Evolutionary conservation across 2,888 invertebrate species (phyloP).

Genomic region (Agonopterix heracliana): DNA sequence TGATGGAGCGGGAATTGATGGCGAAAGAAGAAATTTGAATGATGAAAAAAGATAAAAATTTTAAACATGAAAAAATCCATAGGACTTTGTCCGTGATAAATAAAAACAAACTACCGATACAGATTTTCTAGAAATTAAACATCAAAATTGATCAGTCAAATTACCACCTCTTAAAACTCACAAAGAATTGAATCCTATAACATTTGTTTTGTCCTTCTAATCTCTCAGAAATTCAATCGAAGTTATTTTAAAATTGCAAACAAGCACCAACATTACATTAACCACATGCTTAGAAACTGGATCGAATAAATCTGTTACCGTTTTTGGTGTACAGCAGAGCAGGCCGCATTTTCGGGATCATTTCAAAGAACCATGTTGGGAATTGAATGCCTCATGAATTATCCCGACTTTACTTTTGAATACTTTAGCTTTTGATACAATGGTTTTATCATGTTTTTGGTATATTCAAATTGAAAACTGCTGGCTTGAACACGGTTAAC

Average conservation of each 20-base stretch:
- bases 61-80: too few species aligned
- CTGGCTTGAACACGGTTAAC: neutral
- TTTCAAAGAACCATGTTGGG: constrained; percentile 61
- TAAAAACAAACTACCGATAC: too few species aligned
- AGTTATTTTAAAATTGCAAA: neutral
- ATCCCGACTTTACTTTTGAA: constrained; percentile 47
- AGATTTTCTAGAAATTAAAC: too few species aligned
- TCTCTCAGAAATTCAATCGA: too few species aligned
- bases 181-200: too few species aligned
- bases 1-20: neutral
- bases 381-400: constrained; percentile 69
- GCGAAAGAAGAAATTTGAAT: too few species aligned
- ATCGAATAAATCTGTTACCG: constrained; percentile 39
- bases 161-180: too few species aligned
- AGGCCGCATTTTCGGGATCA: constrained; percentile 58
- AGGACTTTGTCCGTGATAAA: too few species aligned
- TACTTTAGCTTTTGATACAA: constrained; percentile 7
- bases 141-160: too few species aligned
- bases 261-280: constrained; percentile 1
- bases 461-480: neutral
- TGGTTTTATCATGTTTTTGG: neutral
- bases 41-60: too few species aligned
- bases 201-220: too few species aligned
- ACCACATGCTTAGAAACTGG: constrained; percentile 47
- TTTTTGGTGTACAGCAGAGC: constrained; percentile 39